Evolutionary conservation across 2,888 invertebrate genomes (phyloP).

Genomic region (Acleris literana): DNA sequence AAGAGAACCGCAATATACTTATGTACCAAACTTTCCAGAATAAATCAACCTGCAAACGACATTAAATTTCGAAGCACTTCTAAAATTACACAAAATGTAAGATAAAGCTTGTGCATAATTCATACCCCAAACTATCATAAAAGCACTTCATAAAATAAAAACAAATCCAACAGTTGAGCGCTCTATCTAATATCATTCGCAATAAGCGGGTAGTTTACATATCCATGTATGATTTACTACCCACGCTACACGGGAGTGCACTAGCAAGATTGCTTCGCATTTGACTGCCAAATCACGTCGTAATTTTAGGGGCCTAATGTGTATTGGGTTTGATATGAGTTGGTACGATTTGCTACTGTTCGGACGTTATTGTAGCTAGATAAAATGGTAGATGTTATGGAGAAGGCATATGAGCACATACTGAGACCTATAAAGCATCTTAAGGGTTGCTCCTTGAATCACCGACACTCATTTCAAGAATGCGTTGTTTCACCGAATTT

Average conservation of each 20-base stretch:
- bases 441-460: no score
- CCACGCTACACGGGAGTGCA: conserved; percentile 38
- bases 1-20: no score
- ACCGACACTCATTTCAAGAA: no score
- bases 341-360: not conserved
- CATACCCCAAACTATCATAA: conserved; percentile 4
- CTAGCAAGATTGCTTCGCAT: conserved; percentile 40
- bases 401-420: no score
- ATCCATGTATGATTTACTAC: conserved; percentile 40
- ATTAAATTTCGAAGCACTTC: no score
- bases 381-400: no score
- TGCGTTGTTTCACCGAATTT: no score
- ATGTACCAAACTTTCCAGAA: no score
- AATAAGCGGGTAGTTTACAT: conserved; percentile 36
- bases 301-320: conserved; percentile 18
- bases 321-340: conserved; percentile 3
- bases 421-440: no score
- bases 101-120: conserved; percentile 4
- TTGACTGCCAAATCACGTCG: conserved; percentile 37
- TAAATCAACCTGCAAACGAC: not conserved
- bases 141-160: conserved; percentile 19
- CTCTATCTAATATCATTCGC: conserved; percentile 15
- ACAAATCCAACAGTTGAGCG: conserved; percentile 33
- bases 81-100: no score
- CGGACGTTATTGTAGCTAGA: not conserved